Base-by-base conservation (phyloP, 2,797 vertebrate genomes). In the Australoheros facetus region DNA sequence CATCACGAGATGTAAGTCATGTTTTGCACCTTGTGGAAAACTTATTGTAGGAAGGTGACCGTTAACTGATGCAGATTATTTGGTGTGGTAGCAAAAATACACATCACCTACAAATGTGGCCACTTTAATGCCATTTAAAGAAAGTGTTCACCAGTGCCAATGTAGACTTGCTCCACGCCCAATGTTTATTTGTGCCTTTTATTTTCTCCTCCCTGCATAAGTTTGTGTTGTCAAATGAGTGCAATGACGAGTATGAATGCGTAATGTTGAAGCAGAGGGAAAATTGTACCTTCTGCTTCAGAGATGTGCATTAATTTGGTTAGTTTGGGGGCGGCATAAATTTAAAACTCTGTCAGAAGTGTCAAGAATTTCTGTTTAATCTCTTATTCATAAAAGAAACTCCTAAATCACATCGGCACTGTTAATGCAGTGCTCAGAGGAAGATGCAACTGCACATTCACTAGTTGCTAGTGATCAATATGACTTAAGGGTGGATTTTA, bases 121-220 rank as follows among this genome's bases (percentile, higher is more conserved):
- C 56, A 55, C 81, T 82, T 76, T 34, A 34, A 53, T 30, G 21
- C 48, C 14, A 23, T 37, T 37, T 17, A n/a, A 56, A 45, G 60
- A 13, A 12, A 9, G 53, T 1, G 10, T 70, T 76, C 42, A 55
- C 56, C 30, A 55, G 73, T 78, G 81, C 81, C 84, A 83, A 78
- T 57, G 56, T 32, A 17, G 57, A 72, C 56, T 10, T 51, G 2
- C 71, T 77, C 17, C 7, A 56, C 73, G 76, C 76, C 75, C 60
- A 45, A 48, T 83, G 39, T 77, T 77, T 78, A 79, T 86, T 78
- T 84, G 89, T 94, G 90, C 90, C 90, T 92, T 94, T 73, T 79
- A 19, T 79, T 79, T 84, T 83, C 42, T 58, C 57, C 53, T 19
- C 45, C 51, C 58, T 37, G 45, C 23, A 56, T 28, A 45, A 37